phyloP scores from a whole-genome alignment of 1,140 invertebrate genomes.

The Mamestra configurata region DNA sequence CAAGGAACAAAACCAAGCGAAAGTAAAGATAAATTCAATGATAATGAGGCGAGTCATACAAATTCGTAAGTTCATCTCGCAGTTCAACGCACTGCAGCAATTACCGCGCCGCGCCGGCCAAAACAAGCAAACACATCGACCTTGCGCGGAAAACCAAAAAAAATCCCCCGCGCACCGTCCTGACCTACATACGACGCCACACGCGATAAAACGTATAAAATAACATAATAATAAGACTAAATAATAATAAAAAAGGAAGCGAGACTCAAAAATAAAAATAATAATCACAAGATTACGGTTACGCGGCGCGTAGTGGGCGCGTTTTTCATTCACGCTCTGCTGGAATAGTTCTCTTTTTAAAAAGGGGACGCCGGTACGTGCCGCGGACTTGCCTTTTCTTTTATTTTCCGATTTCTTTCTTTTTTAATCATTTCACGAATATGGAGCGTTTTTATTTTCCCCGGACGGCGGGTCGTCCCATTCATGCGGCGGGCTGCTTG shows the following conservation, averaged over 20 bases:
- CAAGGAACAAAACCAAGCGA: constrained; percentile 14
- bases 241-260: constrained; percentile 79
- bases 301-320: constrained; percentile 71
- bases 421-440: constrained; percentile 87
- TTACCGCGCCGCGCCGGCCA: constrained; percentile 52
- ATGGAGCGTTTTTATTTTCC: constrained; percentile 86
- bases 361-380: constrained; percentile 79
- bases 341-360: constrained; percentile 85
- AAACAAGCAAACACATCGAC: constrained; percentile 71
- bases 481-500: constrained; percentile 69
- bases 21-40: constrained; percentile 35
- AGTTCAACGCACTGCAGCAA: constrained; percentile 55
- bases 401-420: constrained; percentile 72
- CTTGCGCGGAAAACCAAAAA: constrained; percentile 82
- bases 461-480: constrained; percentile 66
- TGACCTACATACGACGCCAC: constrained; percentile 84
- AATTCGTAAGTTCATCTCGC: constrained; percentile 47
- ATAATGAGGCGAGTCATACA: constrained; percentile 32
- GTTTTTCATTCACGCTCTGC: constrained; percentile 86
- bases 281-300: constrained; percentile 85
- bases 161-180: constrained; percentile 67
- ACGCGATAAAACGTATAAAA: constrained; percentile 75
- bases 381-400: constrained; percentile 78
- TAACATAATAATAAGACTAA: constrained; percentile 82
- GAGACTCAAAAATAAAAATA: constrained; percentile 81